A percentile compares a stretch with the other conserved stretches of the same genome.
phyloP scores from a whole-genome alignment of 2,888 invertebrate species.

The Diarsia brunnea region DNA sequence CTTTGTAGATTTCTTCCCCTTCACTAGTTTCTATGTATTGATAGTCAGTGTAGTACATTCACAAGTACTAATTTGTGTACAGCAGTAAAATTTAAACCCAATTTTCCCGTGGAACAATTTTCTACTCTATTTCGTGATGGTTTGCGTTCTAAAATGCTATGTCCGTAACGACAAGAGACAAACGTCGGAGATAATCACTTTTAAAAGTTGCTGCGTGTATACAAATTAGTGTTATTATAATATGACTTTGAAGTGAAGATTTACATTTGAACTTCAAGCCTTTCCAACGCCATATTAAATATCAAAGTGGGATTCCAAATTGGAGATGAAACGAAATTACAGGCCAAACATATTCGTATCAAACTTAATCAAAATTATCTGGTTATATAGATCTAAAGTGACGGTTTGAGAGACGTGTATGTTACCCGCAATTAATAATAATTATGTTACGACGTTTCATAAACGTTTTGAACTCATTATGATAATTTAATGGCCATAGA shows the following conservation, averaged over 20 bases:
- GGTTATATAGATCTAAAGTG: not conserved
- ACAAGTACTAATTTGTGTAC: too few species aligned
- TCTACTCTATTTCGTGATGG: too few species aligned
- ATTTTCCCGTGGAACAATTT: too few species aligned
- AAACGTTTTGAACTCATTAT: not conserved
- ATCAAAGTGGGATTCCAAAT: slow-evolving; percentile 12
- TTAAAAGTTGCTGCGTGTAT: too few species aligned
- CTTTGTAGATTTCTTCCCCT: not conserved
- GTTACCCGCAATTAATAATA: not conserved
- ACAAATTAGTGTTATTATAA: too few species aligned
- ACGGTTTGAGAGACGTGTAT: not conserved
- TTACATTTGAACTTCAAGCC: not conserved
- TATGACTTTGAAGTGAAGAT: not conserved
- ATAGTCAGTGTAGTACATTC: not conserved
- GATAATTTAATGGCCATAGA: not conserved
- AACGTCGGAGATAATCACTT: too few species aligned
- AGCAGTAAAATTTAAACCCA: too few species aligned
- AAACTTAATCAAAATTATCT: not conserved
- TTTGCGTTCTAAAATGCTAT: too few species aligned
- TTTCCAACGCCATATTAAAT: not conserved
- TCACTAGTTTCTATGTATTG: not conserved
- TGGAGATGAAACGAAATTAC: slow-evolving; percentile 31
- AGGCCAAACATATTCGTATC: not conserved
- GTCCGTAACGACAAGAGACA: too few species aligned
- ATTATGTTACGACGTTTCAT: not conserved